phyloP scores from a whole-genome alignment of 2,113 vertebrate genomes.

The Lagopus leucura region DNA sequence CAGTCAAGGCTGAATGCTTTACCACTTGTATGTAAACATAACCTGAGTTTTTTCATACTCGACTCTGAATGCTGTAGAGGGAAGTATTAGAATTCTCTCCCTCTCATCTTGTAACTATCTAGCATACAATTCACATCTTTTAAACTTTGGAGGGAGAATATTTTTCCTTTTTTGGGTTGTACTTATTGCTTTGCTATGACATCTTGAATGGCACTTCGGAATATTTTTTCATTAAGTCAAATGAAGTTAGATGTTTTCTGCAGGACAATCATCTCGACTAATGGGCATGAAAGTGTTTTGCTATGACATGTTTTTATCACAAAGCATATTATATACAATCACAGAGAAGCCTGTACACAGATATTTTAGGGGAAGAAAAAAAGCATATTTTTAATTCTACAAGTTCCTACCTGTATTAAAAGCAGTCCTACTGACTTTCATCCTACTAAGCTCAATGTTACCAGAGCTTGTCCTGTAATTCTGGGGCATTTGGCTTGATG shows the following conservation, averaged over 20 bases:
- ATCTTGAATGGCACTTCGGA: not conserved
- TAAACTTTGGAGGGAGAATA: not conserved
- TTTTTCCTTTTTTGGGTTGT: not conserved
- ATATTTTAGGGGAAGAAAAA: not conserved
- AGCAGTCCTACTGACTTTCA: not conserved
- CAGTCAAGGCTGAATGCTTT: not conserved
- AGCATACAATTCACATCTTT: not conserved
- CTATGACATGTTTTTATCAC: not conserved
- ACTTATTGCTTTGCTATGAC: not conserved
- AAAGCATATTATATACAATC: not conserved
- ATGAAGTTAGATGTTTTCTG: not conserved
- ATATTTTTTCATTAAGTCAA: not conserved
- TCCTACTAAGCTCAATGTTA: not conserved
- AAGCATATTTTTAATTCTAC: not conserved
- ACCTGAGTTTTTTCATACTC: not conserved
- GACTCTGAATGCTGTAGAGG: not conserved
- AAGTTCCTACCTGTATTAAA: not conserved
- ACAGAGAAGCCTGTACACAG: not conserved
- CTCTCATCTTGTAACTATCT: not conserved
- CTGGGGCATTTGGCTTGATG: not conserved
- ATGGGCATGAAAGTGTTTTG: not conserved
- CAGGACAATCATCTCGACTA: not conserved
- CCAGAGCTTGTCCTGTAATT: not conserved
- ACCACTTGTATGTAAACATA: not conserved
- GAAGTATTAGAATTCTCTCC: not conserved